Percentiles rank a stretch among this genome's conserved stretches.
phyloP scores from a whole-genome alignment of 2,113 vertebrate species.

The Poeciliopsis retropinna region DNA sequence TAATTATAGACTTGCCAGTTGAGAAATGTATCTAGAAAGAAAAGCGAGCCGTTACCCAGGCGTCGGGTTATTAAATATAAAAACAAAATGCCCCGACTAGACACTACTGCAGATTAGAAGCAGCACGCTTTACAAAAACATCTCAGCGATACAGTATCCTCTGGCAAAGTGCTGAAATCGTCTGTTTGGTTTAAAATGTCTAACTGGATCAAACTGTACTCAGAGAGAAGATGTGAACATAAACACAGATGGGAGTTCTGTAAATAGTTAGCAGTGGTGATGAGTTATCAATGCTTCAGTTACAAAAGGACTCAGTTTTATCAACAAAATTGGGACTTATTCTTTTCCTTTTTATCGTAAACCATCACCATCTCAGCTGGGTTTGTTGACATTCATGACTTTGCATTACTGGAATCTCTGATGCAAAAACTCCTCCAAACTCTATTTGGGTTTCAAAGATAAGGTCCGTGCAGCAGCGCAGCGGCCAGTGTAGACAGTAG shows the following conservation, averaged over 20 bases:
- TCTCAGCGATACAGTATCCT: not conserved
- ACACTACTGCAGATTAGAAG: too few species aligned
- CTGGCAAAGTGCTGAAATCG: not conserved
- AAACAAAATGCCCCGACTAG: too few species aligned
- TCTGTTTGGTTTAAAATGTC: not conserved
- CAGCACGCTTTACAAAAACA: not conserved
- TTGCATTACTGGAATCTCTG: not conserved
- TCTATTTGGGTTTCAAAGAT: not conserved
- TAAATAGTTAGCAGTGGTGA: slow-evolving; percentile 12
- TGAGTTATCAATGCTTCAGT: not conserved
- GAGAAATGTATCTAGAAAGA: not conserved
- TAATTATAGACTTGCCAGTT: too few species aligned
- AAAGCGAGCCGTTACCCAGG: not conserved
- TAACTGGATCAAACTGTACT: not conserved
- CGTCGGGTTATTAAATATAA: too few species aligned
- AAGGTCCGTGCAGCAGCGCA: not conserved
- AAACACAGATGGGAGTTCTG: slow-evolving; percentile 12
- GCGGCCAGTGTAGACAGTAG: slow-evolving; percentile 15
- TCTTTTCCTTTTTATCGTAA: too few species aligned
- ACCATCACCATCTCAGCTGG: too few species aligned
- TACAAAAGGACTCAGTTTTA: too few species aligned
- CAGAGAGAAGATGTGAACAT: not conserved
- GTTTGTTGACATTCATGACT: not conserved
- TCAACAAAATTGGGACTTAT: too few species aligned
- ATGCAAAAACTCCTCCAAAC: slow-evolving; percentile 4